phyloP scores from a whole-genome alignment of 2,113 vertebrate species.

The Phyllostomus hastatus region DNA sequence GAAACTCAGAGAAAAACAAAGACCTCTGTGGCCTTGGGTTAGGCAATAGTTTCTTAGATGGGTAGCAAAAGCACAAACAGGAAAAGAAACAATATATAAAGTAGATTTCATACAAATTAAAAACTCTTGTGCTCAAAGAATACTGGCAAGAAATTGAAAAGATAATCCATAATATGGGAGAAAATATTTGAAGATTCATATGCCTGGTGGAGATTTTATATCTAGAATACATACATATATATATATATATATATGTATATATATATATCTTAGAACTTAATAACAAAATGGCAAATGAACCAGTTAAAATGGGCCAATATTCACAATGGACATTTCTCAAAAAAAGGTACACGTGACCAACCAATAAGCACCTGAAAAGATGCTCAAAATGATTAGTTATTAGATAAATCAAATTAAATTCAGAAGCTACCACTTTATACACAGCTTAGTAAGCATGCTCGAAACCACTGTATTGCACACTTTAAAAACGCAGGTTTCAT shows the following conservation, averaged over 20 bases:
- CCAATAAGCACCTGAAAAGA: background rate
- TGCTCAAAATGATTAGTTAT: background rate
- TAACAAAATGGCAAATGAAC: background rate
- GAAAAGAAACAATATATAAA: background rate
- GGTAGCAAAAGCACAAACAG: background rate
- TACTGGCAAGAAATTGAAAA: background rate
- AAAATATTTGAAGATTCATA: background rate
- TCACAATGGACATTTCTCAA: background rate
- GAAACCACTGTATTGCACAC: background rate
- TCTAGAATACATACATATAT: too few species aligned
- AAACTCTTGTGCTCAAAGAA: background rate
- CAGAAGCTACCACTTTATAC: too few species aligned
- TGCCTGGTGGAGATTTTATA: background rate
- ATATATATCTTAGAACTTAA: too few species aligned
- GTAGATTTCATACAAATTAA: background rate
- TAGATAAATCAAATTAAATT: background rate
- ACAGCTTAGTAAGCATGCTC: background rate
- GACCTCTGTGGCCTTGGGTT: background rate
- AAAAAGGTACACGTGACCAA: background rate
- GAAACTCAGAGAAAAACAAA: background rate
- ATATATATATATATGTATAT: background rate
- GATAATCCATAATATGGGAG: background rate
- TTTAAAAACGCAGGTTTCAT: background rate
- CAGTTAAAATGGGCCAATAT: background rate
- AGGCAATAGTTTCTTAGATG: background rate